These are phyloP conservation scores for Dromiciops gliroides DNA, from an alignment of 2,113 vertebrate species.

Conservation along the genomic window DNA sequence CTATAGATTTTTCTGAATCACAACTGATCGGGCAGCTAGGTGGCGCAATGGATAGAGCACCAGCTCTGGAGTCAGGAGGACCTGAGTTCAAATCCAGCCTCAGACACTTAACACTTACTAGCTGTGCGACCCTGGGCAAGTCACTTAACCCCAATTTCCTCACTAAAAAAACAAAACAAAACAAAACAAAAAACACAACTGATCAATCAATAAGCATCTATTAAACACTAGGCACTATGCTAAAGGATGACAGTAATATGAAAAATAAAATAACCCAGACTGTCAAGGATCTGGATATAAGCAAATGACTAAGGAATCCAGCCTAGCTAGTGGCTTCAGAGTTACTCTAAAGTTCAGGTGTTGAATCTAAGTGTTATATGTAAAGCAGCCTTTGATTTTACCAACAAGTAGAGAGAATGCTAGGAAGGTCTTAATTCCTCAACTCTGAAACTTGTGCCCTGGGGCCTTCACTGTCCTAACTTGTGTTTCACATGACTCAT, in stretches of 20 bases:
- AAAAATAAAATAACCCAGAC: neutral
- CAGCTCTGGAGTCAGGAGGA: no score
- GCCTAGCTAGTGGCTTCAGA: no score
- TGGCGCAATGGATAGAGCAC: no score
- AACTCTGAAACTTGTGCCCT: neutral
- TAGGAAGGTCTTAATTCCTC: neutral
- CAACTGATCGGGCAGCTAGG: no score
- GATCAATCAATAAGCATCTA: neutral
- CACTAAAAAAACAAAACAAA: no score
- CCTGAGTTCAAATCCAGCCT: no score
- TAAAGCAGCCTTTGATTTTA: neutral
- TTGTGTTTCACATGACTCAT: neutral
- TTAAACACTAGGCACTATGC: neutral
- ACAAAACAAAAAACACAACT: no score
- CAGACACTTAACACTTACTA: no score
- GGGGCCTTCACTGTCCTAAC: neutral
- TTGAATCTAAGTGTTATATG: constrained; percentile 8
- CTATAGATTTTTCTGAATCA: neutral
- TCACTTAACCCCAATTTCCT: no score
- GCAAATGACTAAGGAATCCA: neutral
- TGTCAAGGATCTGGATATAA: neutral
- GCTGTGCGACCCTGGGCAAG: no score
- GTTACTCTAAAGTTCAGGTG: constrained; percentile 23
- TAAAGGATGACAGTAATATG: neutral
- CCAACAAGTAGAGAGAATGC: neutral